A percentile compares a stretch with the other conserved stretches of the same genome.
phyloP scores from a whole-genome alignment of 2,113 vertebrate genomes.

The Sinocyclocheilus grahami region DNA sequence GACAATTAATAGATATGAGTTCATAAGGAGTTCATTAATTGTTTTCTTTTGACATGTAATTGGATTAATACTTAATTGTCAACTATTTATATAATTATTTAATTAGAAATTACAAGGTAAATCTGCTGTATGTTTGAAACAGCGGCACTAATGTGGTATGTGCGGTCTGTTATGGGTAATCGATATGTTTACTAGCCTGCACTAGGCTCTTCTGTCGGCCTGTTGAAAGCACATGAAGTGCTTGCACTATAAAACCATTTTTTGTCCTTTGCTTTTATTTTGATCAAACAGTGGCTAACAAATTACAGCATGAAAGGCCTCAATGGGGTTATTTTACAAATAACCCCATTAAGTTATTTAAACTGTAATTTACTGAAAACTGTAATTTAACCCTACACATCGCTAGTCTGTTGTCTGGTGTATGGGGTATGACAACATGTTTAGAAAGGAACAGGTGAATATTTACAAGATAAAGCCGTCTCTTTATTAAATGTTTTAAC shows the following conservation, averaged over 20 bases:
- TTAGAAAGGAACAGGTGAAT: constrained; percentile 25
- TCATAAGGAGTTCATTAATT: no score
- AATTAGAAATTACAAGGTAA: not conserved
- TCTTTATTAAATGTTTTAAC: constrained; percentile 21
- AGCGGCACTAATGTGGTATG: not conserved
- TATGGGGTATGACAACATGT: constrained; percentile 17
- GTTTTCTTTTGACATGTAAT: not conserved
- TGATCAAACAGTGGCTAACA: not conserved
- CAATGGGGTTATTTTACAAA: constrained; percentile 4
- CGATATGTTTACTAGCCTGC: not conserved
- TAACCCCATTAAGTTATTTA: no score
- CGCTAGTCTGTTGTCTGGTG: not conserved
- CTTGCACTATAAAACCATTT: not conserved
- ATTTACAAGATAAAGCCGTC: constrained; percentile 44
- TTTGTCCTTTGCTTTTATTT: constrained; percentile 28
- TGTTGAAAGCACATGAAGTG: constrained; percentile 25
- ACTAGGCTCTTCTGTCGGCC: not conserved
- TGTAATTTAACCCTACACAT: constrained; percentile 11
- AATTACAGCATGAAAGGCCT: constrained; percentile 24
- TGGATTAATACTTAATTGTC: not conserved
- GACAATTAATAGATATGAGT: not conserved
- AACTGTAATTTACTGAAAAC: no score
- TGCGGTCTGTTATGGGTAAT: not conserved
- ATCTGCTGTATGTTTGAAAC: not conserved
- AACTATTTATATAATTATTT: not conserved